Conservation (phyloP, 2,888 invertebrate species). For the Nomada lathburiana region DNA sequence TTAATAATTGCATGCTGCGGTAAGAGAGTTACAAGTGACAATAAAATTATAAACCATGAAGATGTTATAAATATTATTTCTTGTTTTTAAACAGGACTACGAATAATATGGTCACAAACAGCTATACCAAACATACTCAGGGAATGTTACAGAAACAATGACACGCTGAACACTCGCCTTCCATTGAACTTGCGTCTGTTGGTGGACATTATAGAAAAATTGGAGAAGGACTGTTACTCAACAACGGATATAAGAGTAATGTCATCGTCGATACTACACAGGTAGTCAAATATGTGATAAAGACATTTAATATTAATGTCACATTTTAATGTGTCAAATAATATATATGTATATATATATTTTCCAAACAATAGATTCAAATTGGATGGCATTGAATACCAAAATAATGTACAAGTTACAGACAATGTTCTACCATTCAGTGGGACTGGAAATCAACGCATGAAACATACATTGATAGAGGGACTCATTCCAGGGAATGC, state of each 20-base stretch:
- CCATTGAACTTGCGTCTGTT: constrained; percentile 87
- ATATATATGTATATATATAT: not conserved
- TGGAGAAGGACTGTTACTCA: constrained; percentile 86
- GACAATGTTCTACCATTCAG: constrained; percentile 74
- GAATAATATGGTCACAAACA: constrained; percentile 61
- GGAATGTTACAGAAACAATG: constrained; percentile 87
- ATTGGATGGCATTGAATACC: constrained; percentile 76
- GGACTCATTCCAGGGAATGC: constrained; percentile 76
- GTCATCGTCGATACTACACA: constrained; percentile 85
- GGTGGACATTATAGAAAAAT: constrained; percentile 87
- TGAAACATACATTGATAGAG: constrained; percentile 75
- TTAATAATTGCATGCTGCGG: constrained; percentile 47
- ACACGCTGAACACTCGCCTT: constrained; percentile 83
- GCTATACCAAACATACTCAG: constrained; percentile 86
- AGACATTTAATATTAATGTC: not conserved
- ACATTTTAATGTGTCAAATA: not conserved
- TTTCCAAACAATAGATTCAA: constrained; percentile 70
- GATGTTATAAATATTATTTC: not conserved
- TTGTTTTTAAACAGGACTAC: constrained; percentile 48
- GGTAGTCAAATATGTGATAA: constrained; percentile 33
- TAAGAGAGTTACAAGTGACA: constrained; percentile 20
- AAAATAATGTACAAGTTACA: constrained; percentile 55
- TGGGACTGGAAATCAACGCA: constrained; percentile 73
- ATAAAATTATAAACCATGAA: not conserved
- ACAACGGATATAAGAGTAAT: constrained; percentile 86